A percentile compares a stretch with the other conserved stretches of the same genome.
Conservation (phyloP, 2,113 vertebrate genomes). For the Willisornis vidua region DNA sequence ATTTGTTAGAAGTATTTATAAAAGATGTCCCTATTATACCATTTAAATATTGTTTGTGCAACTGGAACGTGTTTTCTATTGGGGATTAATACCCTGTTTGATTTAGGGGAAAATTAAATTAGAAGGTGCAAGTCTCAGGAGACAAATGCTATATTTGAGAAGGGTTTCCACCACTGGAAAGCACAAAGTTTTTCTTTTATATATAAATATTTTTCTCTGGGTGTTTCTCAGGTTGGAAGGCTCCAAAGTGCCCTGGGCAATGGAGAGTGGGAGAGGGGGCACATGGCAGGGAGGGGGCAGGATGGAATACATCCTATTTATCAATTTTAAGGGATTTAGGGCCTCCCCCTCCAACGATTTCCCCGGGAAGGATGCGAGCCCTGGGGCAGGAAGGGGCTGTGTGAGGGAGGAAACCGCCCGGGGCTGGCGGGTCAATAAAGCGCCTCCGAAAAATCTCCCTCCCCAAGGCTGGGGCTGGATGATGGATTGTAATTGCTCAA, state of each 20-base stretch:
- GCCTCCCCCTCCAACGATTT: not conserved
- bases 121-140: not conserved
- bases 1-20: slow-evolving; percentile 57
- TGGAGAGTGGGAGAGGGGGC: not conserved
- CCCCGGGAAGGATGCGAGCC: not conserved
- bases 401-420: not conserved
- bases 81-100: slow-evolving; percentile 63
- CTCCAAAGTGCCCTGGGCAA: rapidly evolving
- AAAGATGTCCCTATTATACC: slow-evolving; percentile 64
- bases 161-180: slow-evolving; percentile 31
- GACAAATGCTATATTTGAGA: slow-evolving; percentile 22
- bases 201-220: not conserved
- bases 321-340: not conserved
- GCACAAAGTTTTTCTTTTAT: slow-evolving; percentile 9
- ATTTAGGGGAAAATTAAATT: slow-evolving; percentile 68
- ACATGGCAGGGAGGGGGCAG: not conserved
- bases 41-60: slow-evolving; percentile 70
- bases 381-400: not conserved
- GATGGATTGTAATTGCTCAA: slow-evolving; percentile 62
- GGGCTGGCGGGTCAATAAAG: not conserved
- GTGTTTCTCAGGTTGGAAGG: not conserved
- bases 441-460: not conserved
- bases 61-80: slow-evolving; percentile 64
- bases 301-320: not conserved
- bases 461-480: not conserved